Base-by-base conservation (phyloP, 1,140 invertebrate genomes). In the Musca domestica region DNA sequence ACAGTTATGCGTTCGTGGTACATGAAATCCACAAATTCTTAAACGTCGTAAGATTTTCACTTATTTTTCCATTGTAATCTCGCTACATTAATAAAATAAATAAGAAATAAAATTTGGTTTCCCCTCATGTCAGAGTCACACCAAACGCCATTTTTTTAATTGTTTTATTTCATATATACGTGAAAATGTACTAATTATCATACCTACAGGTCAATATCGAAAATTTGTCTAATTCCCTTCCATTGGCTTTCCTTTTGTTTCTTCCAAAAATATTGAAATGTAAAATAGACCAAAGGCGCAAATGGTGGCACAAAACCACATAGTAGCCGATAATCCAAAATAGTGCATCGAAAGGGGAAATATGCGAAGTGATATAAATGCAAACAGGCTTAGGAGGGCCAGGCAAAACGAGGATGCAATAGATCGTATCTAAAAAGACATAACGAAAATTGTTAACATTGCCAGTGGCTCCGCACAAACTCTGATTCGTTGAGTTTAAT, bases 231-330 rank as follows among this genome's bases (percentile, higher is more conserved):
- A 41, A 41, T 41, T 41, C 10, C 0, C 66, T 22, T 76, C 70
- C 34, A 80, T 73, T 22, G 75, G 72, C 23, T 68, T 74, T n/a
- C 78, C 76, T 58, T 78, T 81, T 20, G 78, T 81, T 69, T 81
- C 78, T 34, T 76, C 73, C 2, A 81, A 20, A 46, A 72, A 77
- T 25, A 76, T 65, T 2, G 71, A 71, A 34, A 77, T 72, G 5
- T 77, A 77, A 34, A 81, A 74, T 6, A 77, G 58, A 2, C 74
- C 75, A 1, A 76, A 19, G 1, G 71, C 70, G 6, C 70, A 71
- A 22, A 78, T 69, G 3, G 65, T 58, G 5, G 71, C 73, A 19
- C 74, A 77, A 25, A 71, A 72, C 76, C 78, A 80, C 72, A 81
- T 77, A 30, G 74, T 73, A n/a, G 74, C 73, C 1, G 76, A 75